Evolutionary conservation across 2,888 invertebrate species (phyloP).

Genomic region (Nudaria mundana): DNA sequence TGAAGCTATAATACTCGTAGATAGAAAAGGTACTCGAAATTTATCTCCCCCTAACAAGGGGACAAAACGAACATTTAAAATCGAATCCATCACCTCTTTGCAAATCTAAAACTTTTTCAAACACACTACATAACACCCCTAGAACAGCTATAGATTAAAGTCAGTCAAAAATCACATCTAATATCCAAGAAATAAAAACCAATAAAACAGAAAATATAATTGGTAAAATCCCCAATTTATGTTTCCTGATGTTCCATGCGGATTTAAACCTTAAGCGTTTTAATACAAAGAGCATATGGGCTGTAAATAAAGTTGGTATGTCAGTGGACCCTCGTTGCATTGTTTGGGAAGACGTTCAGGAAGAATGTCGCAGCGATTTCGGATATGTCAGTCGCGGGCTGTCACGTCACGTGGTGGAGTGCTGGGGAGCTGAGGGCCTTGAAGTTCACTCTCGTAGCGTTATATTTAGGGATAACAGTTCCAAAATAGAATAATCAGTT

Average conservation of each 20-base stretch:
- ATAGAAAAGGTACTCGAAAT: constrained; percentile 4
- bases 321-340: constrained; percentile 54
- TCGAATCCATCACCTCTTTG: constrained; percentile 57
- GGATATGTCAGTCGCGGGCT: constrained; percentile 70
- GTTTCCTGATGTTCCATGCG: neutral
- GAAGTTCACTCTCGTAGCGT: constrained; percentile 24
- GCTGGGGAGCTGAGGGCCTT: constrained; percentile 42
- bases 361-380: constrained; percentile 75
- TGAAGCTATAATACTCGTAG: too few species aligned
- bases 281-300: neutral
- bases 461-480: too few species aligned
- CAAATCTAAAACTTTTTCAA: constrained; percentile 51
- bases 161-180: constrained; percentile 37
- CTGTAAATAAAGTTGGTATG: constrained; percentile 13
- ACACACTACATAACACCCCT: constrained; percentile 38
- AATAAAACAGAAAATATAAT: constrained; percentile 10
- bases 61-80: constrained; percentile 61
- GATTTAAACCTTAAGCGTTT: constrained; percentile 3
- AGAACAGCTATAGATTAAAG: constrained; percentile 11
- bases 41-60: constrained; percentile 35
- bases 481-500: too few species aligned
- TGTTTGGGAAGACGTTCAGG: constrained; percentile 64
- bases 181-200: constrained; percentile 16
- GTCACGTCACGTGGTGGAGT: constrained; percentile 58
- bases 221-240: constrained; percentile 15